Evolutionary conservation across 2,888 invertebrate species (phyloP), one percentile per base, ranked within the genome.

Genomic region (Calephelis perditalis): DNA sequence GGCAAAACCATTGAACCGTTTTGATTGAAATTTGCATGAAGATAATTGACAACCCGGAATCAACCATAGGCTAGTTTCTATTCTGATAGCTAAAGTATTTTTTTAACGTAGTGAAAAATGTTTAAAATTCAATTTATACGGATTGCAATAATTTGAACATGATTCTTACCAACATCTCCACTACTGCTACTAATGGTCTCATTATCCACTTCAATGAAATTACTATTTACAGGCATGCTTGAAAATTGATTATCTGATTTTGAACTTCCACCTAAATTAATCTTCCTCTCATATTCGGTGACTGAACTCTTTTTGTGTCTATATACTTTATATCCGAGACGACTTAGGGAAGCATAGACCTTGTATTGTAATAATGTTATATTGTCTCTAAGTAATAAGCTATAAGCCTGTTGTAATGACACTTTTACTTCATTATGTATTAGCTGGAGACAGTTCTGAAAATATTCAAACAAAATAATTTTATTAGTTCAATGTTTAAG

Each of bases 361-460:
- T 91, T 91, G 69, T 93, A 94, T 68, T 93, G 89, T 40, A 82
- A 74, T 15, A 91, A 62, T 15, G 86, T 74, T 40, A 91, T 79
- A 56, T 76, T 68, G 40, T 75, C 77, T 49, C 69, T 68, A 0
- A 92, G 71, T 55, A 94, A 73, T 65, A 94, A 74, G 37, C 89
- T 79, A 70, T 94, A 94, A 10, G 93, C 94, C 82, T 94, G 93
- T 76, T 94, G 93, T 54, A 95, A 77, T 63, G 94, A 94, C 26
- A 94, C 84, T 60, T 91, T 87, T 0, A 93, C 81, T 44, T 88
- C 89, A 73, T 92, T 91, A 78, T 91, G 91, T 64, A 82, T 84
- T 11, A 95, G 80, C 71, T 92, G 91, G 12, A 94, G 79, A 69
- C 89, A 89, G 75, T 94, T 94, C 95, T 95, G 81, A 63, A 92